Evolutionary conservation across 1,140 invertebrate species (phyloP).

Genomic region (Acyrthosiphon pisum): DNA sequence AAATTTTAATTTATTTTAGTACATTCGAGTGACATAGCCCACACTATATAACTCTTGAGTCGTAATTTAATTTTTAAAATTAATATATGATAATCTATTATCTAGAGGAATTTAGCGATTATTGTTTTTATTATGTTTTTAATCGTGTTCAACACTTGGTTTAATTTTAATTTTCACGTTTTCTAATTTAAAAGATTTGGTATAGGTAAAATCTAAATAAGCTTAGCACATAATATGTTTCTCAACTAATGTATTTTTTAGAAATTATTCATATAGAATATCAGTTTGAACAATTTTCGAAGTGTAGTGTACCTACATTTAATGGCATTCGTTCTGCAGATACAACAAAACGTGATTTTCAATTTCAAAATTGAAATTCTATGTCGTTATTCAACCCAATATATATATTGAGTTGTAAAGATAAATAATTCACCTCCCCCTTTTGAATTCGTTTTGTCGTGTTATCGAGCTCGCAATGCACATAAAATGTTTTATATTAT

Average conservation of each 20-base stretch:
- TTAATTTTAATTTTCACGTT: not conserved
- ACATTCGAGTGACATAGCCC: not conserved
- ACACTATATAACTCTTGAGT: not conserved
- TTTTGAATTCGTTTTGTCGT: not conserved
- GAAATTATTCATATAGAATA: not conserved
- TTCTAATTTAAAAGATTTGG: not conserved
- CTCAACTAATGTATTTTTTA: not conserved
- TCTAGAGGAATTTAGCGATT: too few species aligned
- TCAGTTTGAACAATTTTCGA: not conserved
- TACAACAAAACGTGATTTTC: not conserved
- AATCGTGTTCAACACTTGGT: not conserved
- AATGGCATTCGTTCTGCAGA: not conserved
- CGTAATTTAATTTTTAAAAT: not conserved
- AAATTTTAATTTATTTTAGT: not conserved
- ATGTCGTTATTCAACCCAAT: not conserved
- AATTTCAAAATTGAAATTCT: not conserved
- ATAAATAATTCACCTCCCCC: not conserved
- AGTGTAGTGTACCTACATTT: not conserved
- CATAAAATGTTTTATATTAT: conserved; percentile 17
- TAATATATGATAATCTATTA: not conserved
- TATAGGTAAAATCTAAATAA: not conserved
- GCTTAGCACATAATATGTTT: not conserved
- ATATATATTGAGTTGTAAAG: not conserved
- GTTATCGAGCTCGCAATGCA: not conserved
- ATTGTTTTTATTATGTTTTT: not conserved